Conservation (phyloP, 2,888 invertebrate species). For the Limnephilus lunatus region DNA sequence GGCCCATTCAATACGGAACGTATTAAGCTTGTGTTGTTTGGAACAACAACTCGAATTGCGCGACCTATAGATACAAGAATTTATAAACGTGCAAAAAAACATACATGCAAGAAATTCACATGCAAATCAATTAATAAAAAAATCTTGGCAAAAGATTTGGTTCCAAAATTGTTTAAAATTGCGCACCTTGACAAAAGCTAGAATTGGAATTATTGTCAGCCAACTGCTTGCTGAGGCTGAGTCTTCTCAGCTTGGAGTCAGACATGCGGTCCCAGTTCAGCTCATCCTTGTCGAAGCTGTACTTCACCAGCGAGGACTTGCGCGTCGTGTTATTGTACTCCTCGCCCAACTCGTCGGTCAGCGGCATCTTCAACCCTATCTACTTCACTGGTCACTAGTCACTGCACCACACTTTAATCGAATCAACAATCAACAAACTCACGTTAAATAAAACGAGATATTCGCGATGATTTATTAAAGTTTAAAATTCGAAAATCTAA, state of each 20-base stretch:
- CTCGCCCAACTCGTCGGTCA: neutral
- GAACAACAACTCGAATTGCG: no score
- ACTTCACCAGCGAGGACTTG: constrained; percentile 64
- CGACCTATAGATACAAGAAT: no score
- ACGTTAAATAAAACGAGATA: no score
- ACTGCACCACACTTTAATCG: no score
- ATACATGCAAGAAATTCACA: no score
- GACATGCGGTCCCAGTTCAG: constrained; percentile 33
- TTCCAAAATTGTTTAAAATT: neutral
- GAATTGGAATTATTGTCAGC: neutral
- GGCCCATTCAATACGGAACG: no score
- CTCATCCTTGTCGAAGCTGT: constrained; percentile 65
- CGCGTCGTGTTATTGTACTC: constrained; percentile 45
- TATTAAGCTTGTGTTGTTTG: no score
- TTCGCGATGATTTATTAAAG: neutral
- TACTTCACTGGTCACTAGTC: neutral
- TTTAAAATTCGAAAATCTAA: neutral
- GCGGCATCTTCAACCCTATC: neutral
- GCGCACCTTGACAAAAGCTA: neutral
- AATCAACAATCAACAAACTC: no score
- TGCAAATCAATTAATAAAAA: no score
- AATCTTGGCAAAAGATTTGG: neutral
- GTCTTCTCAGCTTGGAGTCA: constrained; percentile 14
- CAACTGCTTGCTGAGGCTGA: constrained; percentile 2
- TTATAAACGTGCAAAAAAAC: no score